Evolutionary conservation across 2,888 invertebrate species (phyloP), one percentile per base, ranked within the genome.

Genomic region (Adelphocoris suturalis): DNA sequence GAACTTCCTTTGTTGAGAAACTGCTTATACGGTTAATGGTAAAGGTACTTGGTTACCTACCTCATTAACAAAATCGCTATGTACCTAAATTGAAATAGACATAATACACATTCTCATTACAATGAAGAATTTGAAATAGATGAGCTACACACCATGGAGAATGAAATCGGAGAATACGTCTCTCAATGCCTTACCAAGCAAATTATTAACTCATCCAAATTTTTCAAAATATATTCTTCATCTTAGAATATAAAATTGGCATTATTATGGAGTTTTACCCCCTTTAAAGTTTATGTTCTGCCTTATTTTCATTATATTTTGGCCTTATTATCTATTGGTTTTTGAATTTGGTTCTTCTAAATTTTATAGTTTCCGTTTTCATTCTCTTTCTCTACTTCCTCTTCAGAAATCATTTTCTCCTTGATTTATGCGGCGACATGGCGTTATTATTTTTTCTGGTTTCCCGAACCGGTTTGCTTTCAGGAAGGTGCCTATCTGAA

Each of bases 351-450:
- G 48, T 82, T 52, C 52, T 82, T 48, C 16, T 16, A 14, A 82
- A 52, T 48, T 82, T 82, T 48, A n/a, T 81, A 27, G 55, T 52
- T 55, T 52, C 55, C 55, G 28, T 82, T 82, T 82, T 78, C 78
- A 78, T 78, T 78, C 78, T 78, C 78, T 78, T 76, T 78, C 46
- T 78, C 78, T 78, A 47, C 78, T 19, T 46, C 78, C 23, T 19
- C 68, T 13, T 68, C 68, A 23, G 68, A 68, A 68, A 68, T 68
- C 11, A 68, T 19, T 68, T 68, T 23, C 23, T 23, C 23, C 23
- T 23, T 0, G 11, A 27, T 4, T 61, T 11, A 23, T 68, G 16
- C 52, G 37, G 37, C 7, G 37, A 37, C 37, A 7, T 7, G 37
- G 37, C 37, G 37, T 37, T 2, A 37, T 37, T 37, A 37, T 2